These are phyloP conservation scores for Callorhinus ursinus DNA, from an alignment of 2,113 vertebrate species.

Conservation along the genomic window DNA sequence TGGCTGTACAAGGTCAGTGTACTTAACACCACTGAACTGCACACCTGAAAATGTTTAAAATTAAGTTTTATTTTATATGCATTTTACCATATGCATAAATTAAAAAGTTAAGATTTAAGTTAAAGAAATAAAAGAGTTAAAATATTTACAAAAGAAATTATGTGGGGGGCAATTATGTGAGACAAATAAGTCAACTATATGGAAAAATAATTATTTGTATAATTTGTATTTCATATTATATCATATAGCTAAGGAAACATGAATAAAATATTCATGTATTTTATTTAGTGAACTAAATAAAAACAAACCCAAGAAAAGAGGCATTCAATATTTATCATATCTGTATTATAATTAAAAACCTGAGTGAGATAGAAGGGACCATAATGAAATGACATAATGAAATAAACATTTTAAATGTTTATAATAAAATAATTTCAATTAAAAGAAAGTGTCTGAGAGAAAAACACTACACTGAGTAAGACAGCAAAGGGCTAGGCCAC, in stretches of 20 bases:
- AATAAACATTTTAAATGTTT: background rate
- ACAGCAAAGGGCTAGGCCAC: background rate
- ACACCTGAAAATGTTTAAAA: background rate
- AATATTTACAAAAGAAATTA: background rate
- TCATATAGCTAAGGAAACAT: background rate
- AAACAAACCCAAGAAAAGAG: background rate
- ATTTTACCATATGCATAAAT: background rate
- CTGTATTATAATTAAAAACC: background rate
- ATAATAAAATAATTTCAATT: constrained; percentile 4
- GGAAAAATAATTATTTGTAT: background rate
- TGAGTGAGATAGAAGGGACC: background rate
- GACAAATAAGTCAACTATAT: background rate
- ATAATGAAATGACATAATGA: constrained; percentile 10
- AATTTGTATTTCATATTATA: background rate
- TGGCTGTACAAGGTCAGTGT: background rate
- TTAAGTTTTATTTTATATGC: background rate
- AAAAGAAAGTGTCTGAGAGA: background rate
- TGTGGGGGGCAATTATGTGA: background rate
- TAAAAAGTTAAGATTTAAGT: too few species aligned
- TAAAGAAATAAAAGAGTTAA: background rate
- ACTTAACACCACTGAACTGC: background rate
- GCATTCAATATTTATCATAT: background rate
- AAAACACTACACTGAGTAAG: background rate
- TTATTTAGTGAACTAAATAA: background rate
- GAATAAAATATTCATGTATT: background rate